phyloP scores from a whole-genome alignment of 2,113 vertebrate genomes.

The Gallinago jamesoni region DNA sequence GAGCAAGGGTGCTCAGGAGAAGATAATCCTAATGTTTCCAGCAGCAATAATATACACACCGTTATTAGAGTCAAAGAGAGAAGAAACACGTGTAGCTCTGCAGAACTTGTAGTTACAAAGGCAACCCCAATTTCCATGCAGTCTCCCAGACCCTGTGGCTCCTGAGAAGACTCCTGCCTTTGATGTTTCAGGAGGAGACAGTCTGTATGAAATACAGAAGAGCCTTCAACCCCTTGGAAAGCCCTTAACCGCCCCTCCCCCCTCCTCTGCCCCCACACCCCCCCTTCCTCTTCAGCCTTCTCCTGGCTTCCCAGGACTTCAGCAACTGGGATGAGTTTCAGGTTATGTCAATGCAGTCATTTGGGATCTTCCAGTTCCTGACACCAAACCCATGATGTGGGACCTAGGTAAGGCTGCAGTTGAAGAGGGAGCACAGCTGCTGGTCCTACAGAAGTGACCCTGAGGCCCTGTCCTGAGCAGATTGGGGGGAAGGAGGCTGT shows the following conservation, averaged over 20 bases:
- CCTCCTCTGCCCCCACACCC: too few relatives aligned
- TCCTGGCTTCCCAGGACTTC: not conserved
- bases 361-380: not conserved
- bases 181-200: not conserved
- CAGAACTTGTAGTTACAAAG: not conserved
- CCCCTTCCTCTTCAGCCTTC: not conserved
- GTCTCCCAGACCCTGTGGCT: not conserved
- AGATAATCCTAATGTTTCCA: not conserved
- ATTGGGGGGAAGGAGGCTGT: not conserved
- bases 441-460: not conserved
- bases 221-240: not conserved
- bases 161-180: not conserved
- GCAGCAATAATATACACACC: not conserved
- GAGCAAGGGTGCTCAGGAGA: not conserved
- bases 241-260: not conserved
- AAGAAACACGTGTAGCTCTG: not conserved
- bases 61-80: not conserved
- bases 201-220: rapidly evolving
- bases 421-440: not conserved
- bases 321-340: not conserved
- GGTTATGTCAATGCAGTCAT: rapidly evolving
- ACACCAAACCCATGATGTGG: not conserved
- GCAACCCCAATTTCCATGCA: not conserved
- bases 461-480: not conserved
- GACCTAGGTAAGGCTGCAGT: not conserved